Conservation (phyloP, 2,888 invertebrate genomes). For the Conomelus anceps region DNA sequence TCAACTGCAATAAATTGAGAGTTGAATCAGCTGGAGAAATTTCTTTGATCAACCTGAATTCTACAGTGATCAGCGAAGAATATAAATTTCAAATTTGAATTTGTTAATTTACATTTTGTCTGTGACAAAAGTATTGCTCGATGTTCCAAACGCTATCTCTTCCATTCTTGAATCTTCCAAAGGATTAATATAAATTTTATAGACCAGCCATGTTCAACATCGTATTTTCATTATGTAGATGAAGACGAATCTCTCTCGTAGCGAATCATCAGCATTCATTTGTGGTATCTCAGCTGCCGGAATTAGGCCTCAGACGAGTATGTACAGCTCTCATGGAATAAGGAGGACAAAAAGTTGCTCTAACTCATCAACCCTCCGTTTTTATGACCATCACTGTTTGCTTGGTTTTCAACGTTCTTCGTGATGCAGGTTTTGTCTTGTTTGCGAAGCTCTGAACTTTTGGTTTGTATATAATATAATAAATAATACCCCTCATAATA, state of each 20-base stretch:
- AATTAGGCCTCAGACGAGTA: background rate
- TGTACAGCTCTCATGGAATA: background rate
- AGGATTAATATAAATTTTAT: too few relatives aligned
- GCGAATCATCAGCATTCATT: background rate
- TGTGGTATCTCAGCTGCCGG: background rate
- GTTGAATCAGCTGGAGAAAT: too few relatives aligned
- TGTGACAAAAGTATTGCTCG: too few relatives aligned
- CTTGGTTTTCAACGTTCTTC: background rate
- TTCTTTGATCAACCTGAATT: too few relatives aligned
- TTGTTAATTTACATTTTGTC: too few relatives aligned
- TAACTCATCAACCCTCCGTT: background rate
- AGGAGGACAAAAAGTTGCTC: background rate
- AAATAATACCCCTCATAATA: background rate
- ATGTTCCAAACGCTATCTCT: too few relatives aligned
- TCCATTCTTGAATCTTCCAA: too few relatives aligned
- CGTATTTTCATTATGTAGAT: background rate
- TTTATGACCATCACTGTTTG: background rate
- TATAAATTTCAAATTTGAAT: too few relatives aligned
- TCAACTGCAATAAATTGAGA: too few relatives aligned
- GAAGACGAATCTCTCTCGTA: background rate
- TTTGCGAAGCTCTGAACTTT: background rate
- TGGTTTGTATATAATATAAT: background rate
- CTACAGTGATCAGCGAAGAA: too few relatives aligned
- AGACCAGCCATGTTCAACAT: background rate
- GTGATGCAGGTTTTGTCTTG: background rate